A percentile compares a stretch with the other conserved stretches of the same genome.
phyloP scores from a whole-genome alignment of 2,888 invertebrate genomes.

The Piscicola geometra region DNA sequence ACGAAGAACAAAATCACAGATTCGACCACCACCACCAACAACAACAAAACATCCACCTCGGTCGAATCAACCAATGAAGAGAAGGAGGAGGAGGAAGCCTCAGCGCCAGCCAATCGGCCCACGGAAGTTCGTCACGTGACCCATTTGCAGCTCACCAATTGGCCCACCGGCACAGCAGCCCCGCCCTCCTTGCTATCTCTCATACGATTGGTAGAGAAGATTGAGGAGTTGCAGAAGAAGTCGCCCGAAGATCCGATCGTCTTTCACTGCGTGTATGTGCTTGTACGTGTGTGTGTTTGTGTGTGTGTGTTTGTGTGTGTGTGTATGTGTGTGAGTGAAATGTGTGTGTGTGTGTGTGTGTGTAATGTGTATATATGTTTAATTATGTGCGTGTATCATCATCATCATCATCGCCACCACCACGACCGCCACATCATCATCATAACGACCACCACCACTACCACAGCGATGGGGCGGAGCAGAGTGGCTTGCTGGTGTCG shows the following conservation, averaged over 20 bases:
- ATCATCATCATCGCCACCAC: neutral
- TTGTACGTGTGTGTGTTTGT: neutral
- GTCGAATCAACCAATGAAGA: neutral
- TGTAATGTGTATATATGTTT: neutral
- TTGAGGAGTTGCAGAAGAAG: conserved; percentile 42
- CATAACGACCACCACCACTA: neutral
- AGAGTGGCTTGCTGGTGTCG: conserved; percentile 42
- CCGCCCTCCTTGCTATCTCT: conserved; percentile 38
- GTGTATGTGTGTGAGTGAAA: too few relatives aligned
- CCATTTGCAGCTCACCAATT: conserved; percentile 42
- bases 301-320: neutral
- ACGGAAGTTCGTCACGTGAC: conserved; percentile 35
- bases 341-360: conserved; percentile 9
- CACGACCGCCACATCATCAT: neutral
- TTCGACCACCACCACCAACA: too few relatives aligned
- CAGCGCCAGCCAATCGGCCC: conserved; percentile 7
- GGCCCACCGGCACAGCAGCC: conserved; percentile 33
- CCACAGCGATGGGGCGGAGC: conserved; percentile 41
- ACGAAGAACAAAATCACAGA: too few relatives aligned
- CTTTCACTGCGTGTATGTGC: conserved; percentile 44
- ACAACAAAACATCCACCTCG: too few relatives aligned
- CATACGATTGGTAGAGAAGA: conserved; percentile 40
- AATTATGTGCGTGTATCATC: neutral
- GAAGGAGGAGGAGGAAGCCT: neutral
- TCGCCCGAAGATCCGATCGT: conserved; percentile 42